Base-by-base conservation (phyloP, 2,888 invertebrate genomes). In the Orchesella flavescens region DNA sequence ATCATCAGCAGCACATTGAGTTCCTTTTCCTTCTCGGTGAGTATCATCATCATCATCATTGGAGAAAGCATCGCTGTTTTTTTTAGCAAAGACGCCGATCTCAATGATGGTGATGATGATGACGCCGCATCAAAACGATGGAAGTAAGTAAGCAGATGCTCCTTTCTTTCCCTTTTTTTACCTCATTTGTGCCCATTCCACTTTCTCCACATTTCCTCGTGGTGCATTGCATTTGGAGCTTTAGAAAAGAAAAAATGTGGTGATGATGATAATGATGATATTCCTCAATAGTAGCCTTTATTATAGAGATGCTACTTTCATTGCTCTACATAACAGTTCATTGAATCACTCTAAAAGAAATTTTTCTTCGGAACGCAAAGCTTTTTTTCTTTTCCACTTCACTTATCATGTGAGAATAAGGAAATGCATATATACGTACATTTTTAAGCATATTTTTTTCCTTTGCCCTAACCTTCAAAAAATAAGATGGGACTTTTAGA, bases 171-270 rank as follows among this genome's bases (percentile, higher is more conserved):
- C n/a, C n/a, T n/a, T 49, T 75, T 76, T 76, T 57, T 69, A 78
- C 78, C 78, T 78, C 78, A 78, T 78, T 78, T 78, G 13, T 61
- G 43, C 24, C 24, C n/a, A 1, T 53, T n/a, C 21, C 46, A 5
- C 21, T 24, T 23, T 53, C 55, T 24, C 21, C 21, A 13, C 44
- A 7, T 73, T 61, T 73, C 44, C 59, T 59, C 2, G 13, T 12
- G 19, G 12, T 21, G 59, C 59, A 19, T 59, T 5, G 9, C 12
- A 21, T 21, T n/a, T 34, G 34, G 7, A 34, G 34, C 34, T 34
- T 34, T 34, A 7, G 21, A 19, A 17, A 19, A 19, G 17, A 59
- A 59, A 19, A 59, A 59, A 59, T 59, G 12, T 19, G 63, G 13
- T 23, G 63, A 63, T 24, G 57, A 57, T 53, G n/a, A 53, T 21